A percentile compares a stretch with the other conserved stretches of the same genome.
Evolutionary conservation across 2,797 vertebrate genomes (phyloP).

Genomic region (Microctenopoma lineatum): DNA sequence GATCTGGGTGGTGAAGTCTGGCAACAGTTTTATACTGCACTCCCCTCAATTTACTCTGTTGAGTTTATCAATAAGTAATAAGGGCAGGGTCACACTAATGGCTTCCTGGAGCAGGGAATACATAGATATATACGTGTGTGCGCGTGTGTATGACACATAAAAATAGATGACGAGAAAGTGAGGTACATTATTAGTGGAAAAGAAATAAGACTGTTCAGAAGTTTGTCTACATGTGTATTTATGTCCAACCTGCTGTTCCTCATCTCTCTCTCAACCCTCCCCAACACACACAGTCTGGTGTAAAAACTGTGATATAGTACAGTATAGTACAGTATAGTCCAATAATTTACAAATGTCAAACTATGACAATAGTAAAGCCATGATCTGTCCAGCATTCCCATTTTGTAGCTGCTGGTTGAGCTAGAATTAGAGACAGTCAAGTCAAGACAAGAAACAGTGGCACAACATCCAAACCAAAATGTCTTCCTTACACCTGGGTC

Average conservation of each 20-base stretch:
- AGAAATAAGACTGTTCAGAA: background rate
- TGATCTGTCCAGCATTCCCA: too few species aligned
- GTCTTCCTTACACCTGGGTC: too few species aligned
- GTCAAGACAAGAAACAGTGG: too few species aligned
- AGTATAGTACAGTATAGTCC: too few species aligned
- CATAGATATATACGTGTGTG: slow-evolving; percentile 32
- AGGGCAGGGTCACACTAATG: slow-evolving; percentile 81
- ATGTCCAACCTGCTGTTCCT: slow-evolving; percentile 43
- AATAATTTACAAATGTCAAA: too few species aligned
- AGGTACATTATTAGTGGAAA: slow-evolving; percentile 34
- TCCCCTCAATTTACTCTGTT: slow-evolving; percentile 71
- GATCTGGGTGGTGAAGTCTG: slow-evolving; percentile 59
- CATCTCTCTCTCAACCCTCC: slow-evolving; percentile 28
- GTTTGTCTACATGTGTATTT: slow-evolving; percentile 20
- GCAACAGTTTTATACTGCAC: slow-evolving; percentile 53
- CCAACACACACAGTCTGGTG: slow-evolving; percentile 29
- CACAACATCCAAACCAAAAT: too few species aligned
- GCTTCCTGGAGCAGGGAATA: slow-evolving; percentile 77
- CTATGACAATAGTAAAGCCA: too few species aligned
- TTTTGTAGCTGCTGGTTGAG: too few species aligned
- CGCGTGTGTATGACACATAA: slow-evolving; percentile 14
- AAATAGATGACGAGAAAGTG: background rate
- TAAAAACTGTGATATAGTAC: slow-evolving; percentile 39
- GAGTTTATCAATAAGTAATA: slow-evolving; percentile 83
- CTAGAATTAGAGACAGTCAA: too few species aligned